Percentiles rank a stretch among this genome's conserved stretches.
These are phyloP conservation scores for Tragelaphus oryx DNA, from an alignment of 2,797 vertebrate species.

Conservation along the genomic window DNA sequence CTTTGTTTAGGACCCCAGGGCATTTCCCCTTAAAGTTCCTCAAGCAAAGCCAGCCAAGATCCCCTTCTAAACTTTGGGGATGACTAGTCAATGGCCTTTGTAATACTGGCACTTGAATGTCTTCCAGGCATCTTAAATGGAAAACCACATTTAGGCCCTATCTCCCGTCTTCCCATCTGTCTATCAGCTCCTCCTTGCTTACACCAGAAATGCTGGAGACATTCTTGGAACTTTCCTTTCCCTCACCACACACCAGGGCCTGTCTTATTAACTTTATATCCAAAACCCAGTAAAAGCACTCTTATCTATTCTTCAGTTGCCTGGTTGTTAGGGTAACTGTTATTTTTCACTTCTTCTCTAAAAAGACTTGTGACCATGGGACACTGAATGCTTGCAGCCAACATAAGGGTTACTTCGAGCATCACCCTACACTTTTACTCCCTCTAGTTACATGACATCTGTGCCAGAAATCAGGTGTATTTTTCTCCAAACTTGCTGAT, in stretches of 20 bases:
- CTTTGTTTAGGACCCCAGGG: not conserved
- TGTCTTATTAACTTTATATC: not conserved
- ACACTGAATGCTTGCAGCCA: not conserved
- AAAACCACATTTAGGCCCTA: not conserved
- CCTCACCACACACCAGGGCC: not conserved
- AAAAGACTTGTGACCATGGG: not conserved
- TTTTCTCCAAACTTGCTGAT: not conserved
- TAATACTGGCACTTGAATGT: not conserved
- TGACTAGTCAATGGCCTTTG: not conserved
- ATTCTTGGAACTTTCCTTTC: not conserved
- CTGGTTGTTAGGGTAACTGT: not conserved
- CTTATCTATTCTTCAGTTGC: not conserved
- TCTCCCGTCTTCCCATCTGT: not conserved
- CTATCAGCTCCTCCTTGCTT: not conserved
- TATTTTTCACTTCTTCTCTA: not conserved
- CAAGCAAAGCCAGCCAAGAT: not conserved
- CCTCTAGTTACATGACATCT: not conserved
- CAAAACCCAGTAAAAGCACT: not conserved
- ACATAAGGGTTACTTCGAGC: not conserved
- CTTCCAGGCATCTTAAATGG: not conserved
- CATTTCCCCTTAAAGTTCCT: not conserved
- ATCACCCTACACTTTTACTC: not conserved
- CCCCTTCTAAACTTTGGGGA: not conserved
- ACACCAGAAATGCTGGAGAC: not conserved
- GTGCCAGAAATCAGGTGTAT: not conserved